Conservation (phyloP, 2,113 vertebrate genomes). For the Corythaixoides concolor region DNA sequence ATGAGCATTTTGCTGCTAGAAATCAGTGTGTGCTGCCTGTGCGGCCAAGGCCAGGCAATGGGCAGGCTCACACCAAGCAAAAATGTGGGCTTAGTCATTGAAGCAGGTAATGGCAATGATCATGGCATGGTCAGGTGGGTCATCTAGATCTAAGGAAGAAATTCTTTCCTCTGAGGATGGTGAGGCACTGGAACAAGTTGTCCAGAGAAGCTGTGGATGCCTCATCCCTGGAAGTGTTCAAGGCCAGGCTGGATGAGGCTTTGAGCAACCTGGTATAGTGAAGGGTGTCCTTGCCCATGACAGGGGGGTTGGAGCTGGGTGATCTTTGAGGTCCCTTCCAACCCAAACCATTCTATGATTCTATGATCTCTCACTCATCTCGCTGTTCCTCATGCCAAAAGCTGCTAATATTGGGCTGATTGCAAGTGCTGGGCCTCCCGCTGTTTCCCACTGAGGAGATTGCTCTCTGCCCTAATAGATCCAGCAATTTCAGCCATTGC, state of each 20-base stretch:
- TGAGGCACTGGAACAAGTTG: no score
- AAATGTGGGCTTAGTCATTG: not conserved
- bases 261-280: no score
- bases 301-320: no score
- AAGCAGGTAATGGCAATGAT: not conserved
- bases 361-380: not conserved
- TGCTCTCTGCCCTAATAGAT: not conserved
- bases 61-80: not conserved
- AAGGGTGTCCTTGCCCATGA: no score
- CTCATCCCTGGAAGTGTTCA: no score
- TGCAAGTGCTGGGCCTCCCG: not conserved
- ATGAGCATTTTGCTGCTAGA: not conserved
- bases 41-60: not conserved
- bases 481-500: not conserved
- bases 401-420: not conserved
- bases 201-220: no score
- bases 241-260: no score
- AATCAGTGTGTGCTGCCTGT: not conserved
- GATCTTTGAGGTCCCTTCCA: no score
- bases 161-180: no score
- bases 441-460: not conserved
- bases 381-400: not conserved
- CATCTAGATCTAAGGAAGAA: not conserved
- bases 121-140: not conserved
- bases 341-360: no score